Conservation (phyloP, 2,797 vertebrate genomes). For the Triplophysa yarkandensis region DNA sequence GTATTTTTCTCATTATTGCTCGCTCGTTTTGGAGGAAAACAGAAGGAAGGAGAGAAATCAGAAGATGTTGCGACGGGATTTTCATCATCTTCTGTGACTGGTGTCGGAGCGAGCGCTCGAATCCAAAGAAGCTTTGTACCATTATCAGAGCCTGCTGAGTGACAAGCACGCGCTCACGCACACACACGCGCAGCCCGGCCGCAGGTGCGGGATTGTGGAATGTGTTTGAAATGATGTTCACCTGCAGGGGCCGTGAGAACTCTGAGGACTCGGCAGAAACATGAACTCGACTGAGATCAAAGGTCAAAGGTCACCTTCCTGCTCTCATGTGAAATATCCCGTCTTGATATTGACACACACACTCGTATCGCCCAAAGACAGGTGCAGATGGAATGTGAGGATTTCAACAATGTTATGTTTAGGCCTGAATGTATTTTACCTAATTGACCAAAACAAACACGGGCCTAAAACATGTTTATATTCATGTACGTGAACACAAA, state of each 20-base stretch:
- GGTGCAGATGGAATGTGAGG: slow-evolving; percentile 22
- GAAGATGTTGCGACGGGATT: slow-evolving; percentile 47
- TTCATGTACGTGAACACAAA: no score
- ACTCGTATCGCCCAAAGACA: neutral
- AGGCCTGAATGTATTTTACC: neutral
- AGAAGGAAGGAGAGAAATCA: slow-evolving; percentile 35
- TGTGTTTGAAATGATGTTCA: slow-evolving; percentile 56
- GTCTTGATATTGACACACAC: slow-evolving; percentile 28
- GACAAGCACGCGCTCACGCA: slow-evolving; percentile 36
- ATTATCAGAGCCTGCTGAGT: slow-evolving; percentile 55
- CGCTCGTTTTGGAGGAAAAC: slow-evolving; percentile 31
- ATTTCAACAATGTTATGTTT: neutral
- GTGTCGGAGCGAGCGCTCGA: slow-evolving; percentile 41
- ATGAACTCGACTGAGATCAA: slow-evolving; percentile 39
- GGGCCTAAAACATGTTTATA: no score
- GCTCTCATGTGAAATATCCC: slow-evolving; percentile 43
- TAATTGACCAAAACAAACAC: neutral
- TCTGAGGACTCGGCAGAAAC: slow-evolving; percentile 40
- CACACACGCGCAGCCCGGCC: neutral
- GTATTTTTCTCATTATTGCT: slow-evolving; percentile 33
- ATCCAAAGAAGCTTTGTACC: slow-evolving; percentile 54
- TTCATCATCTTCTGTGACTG: slow-evolving; percentile 44
- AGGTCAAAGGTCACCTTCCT: slow-evolving; percentile 48
- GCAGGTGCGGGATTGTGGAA: slow-evolving; percentile 56
- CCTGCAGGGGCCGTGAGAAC: slow-evolving; percentile 56